Evolutionary conservation across 2,888 invertebrate genomes (phyloP).

Genomic region (Xanthia togata): DNA sequence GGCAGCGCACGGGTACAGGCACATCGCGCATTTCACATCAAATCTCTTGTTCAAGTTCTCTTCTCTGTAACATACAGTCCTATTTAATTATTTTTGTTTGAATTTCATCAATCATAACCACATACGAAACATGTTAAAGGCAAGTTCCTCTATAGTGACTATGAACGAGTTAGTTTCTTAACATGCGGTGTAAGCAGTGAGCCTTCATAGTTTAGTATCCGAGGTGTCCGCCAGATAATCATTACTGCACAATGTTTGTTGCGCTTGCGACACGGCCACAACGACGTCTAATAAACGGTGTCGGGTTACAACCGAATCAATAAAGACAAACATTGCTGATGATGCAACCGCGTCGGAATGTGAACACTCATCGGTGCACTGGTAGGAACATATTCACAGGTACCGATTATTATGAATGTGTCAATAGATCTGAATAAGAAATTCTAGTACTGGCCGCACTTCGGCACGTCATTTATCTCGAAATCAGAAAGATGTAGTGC

Average conservation of each 20-base stretch:
- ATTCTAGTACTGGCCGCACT: too few relatives aligned
- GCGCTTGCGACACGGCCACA: not conserved
- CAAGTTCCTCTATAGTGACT: too few relatives aligned
- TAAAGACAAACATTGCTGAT: slow-evolving; percentile 1
- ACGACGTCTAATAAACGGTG: not conserved
- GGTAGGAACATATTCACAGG: too few relatives aligned
- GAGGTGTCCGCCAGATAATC: not conserved
- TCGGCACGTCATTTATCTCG: too few relatives aligned
- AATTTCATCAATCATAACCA: too few relatives aligned
- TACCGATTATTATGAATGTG: too few relatives aligned
- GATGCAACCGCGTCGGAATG: slow-evolving; percentile 19
- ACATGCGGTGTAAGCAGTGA: not conserved
- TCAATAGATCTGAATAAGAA: too few relatives aligned
- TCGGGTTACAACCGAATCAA: slow-evolving; percentile 19
- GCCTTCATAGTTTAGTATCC: not conserved
- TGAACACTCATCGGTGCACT: not conserved
- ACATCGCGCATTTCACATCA: not conserved
- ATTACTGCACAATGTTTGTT: slow-evolving; percentile 9
- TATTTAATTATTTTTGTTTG: not conserved
- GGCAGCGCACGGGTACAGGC: not conserved
- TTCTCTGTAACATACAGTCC: not conserved
- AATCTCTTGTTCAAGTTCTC: not conserved
- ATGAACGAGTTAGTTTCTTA: not conserved
- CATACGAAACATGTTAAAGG: too few relatives aligned
- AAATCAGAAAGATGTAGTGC: too few relatives aligned